These are phyloP conservation scores for Poicephalus gulielmi DNA, from an alignment of 2,113 vertebrate species.

Conservation along the genomic window DNA sequence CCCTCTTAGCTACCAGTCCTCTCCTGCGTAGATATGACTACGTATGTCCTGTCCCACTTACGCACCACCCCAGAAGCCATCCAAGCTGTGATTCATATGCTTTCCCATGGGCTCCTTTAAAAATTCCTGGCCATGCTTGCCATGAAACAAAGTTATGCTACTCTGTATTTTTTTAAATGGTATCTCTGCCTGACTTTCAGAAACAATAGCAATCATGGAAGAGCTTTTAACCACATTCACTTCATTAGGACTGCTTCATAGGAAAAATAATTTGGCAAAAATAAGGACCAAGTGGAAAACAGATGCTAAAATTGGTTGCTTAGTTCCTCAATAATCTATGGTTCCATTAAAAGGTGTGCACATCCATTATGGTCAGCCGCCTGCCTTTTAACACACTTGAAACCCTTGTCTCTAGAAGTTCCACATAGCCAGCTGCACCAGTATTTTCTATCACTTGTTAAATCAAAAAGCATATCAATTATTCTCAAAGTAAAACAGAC, in stretches of 20 bases:
- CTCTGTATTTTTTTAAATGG: background rate
- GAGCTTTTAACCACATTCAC: background rate
- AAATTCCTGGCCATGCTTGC: background rate
- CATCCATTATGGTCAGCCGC: accelerated
- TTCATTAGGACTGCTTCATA: background rate
- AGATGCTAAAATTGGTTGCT: background rate
- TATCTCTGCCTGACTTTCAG: background rate
- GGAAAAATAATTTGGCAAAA: constrained; percentile 38
- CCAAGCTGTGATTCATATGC: constrained; percentile 37
- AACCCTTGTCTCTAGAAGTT: background rate
- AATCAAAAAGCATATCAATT: background rate
- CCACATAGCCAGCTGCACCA: background rate
- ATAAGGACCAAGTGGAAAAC: background rate
- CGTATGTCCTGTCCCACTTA: background rate
- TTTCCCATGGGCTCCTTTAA: constrained; percentile 14
- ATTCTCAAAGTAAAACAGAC: background rate
- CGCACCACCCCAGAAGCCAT: background rate
- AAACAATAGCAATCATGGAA: background rate
- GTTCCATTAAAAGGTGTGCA: background rate
- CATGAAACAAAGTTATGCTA: background rate
- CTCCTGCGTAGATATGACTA: background rate
- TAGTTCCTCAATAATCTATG: background rate
- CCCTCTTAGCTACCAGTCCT: background rate
- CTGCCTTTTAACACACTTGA: background rate
- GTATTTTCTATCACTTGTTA: background rate